Evolutionary conservation across 1,140 invertebrate species (phyloP).

Genomic region (Choristoneura fumiferana): DNA sequence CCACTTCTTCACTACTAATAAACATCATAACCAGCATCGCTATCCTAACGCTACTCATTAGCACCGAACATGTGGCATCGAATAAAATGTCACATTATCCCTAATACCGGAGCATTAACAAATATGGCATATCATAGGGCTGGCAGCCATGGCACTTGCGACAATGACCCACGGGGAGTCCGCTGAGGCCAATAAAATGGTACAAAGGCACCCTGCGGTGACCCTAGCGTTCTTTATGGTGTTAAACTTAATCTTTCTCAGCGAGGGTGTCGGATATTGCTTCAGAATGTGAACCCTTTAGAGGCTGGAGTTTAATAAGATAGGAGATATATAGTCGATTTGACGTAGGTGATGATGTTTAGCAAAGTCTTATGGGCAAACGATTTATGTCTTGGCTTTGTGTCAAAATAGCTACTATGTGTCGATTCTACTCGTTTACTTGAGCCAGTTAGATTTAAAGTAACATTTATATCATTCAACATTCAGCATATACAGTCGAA

Average conservation of each 20-base stretch:
- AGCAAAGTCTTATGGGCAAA: too few relatives aligned
- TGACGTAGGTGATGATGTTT: neutral
- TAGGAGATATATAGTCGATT: neutral
- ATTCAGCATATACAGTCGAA: too few relatives aligned
- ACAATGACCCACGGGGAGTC: conserved; percentile 48
- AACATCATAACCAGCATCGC: too few relatives aligned
- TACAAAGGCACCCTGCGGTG: conserved; percentile 59
- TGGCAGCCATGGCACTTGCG: conserved; percentile 36
- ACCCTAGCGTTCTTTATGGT: conserved; percentile 50
- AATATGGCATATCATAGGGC: conserved; percentile 50
- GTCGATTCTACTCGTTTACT: too few relatives aligned
- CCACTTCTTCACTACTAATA: too few relatives aligned
- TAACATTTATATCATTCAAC: too few relatives aligned
- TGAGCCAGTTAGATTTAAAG: too few relatives aligned
- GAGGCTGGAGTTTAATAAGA: neutral
- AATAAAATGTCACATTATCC: too few relatives aligned
- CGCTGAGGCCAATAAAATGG: conserved; percentile 60
- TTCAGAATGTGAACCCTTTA: conserved; percentile 23
- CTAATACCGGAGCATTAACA: conserved; percentile 30
- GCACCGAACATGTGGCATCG: too few relatives aligned
- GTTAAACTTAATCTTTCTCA: conserved; percentile 57
- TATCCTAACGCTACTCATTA: too few relatives aligned
- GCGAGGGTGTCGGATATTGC: conserved; percentile 51
- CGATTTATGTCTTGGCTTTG: too few relatives aligned
- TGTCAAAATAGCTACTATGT: too few relatives aligned